phyloP scores from a whole-genome alignment of 2,113 vertebrate genomes.

The Porphyrio hochstetteri region DNA sequence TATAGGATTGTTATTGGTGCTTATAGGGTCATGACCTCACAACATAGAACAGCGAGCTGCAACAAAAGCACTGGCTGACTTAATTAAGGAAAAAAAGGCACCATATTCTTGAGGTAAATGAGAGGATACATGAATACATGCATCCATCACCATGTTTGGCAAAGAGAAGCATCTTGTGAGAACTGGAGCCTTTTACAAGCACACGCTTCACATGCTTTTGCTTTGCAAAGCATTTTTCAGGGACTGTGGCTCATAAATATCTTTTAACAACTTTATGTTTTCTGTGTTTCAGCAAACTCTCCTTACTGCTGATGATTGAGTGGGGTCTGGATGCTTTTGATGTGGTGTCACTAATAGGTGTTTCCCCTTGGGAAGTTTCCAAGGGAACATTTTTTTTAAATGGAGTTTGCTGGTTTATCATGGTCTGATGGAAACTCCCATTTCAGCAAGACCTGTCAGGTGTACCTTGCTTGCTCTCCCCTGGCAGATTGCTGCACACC shows the following conservation, averaged over 20 bases:
- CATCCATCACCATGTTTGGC: background rate
- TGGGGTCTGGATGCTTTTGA: background rate
- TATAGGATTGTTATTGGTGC: background rate
- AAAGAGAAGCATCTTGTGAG: background rate
- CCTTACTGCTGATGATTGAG: background rate
- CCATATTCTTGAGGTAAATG: background rate
- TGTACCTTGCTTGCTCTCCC: background rate
- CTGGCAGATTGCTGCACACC: background rate
- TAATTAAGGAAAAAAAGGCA: background rate
- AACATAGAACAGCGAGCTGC: background rate
- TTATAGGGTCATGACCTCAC: background rate
- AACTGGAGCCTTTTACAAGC: background rate
- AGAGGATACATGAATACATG: background rate
- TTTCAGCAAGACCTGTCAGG: conserved; percentile 7
- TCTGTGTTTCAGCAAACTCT: background rate
- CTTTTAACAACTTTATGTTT: background rate
- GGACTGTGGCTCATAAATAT: background rate
- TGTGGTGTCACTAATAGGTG: background rate
- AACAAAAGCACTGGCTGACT: background rate
- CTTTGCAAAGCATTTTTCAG: conserved; percentile 14
- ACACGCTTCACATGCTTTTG: background rate
- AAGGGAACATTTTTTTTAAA: background rate
- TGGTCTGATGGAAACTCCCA: background rate
- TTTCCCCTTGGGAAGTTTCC: background rate
- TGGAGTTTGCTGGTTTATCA: background rate